Evolutionary conservation across 64 coral and sea anemone genomes (phyloP).

Genomic region (Montipora efflorescens): DNA sequence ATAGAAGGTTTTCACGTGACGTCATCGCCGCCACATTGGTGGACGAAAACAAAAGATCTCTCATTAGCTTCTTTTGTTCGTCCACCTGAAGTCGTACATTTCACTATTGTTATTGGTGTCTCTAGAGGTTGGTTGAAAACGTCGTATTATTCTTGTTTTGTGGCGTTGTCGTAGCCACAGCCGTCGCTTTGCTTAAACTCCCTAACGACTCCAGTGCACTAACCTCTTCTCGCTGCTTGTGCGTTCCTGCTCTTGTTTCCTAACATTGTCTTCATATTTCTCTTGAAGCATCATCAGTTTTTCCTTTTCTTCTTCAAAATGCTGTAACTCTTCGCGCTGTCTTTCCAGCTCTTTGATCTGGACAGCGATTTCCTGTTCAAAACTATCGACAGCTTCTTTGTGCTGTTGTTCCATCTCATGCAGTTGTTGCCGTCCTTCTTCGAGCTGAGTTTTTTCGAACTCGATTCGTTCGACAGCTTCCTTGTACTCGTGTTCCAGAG

Average conservation of each 20-base stretch:
- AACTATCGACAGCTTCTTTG: conserved; percentile 89
- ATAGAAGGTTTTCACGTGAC: no score
- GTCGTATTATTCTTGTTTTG: no score
- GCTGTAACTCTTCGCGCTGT: conserved; percentile 80
- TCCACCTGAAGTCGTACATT: no score
- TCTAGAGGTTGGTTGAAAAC: no score
- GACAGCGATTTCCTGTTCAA: conserved; percentile 91
- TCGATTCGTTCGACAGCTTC: conserved; percentile 90
- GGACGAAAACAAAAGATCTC: no score
- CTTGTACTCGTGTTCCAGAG: conserved; percentile 87
- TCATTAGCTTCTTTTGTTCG: no score
- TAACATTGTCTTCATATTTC: conserved; percentile 71
- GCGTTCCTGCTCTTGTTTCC: conserved; percentile 74
- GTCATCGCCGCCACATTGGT: no score
- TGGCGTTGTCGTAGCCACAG: no score
- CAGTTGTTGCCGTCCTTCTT: conserved; percentile 83
- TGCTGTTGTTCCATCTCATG: conserved; percentile 85
- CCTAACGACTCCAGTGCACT: neutral
- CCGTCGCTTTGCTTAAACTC: no score
- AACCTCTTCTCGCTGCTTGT: conserved; percentile 47
- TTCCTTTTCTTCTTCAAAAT: conserved; percentile 87
- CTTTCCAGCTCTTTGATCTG: conserved; percentile 94
- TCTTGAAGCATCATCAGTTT: conserved; percentile 81
- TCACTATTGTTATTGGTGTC: no score
- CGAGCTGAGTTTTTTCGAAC: conserved; percentile 89